Base-by-base conservation (phyloP, 92 coral and sea anemone species). In the Parazoanthus atlanticus region DNA sequence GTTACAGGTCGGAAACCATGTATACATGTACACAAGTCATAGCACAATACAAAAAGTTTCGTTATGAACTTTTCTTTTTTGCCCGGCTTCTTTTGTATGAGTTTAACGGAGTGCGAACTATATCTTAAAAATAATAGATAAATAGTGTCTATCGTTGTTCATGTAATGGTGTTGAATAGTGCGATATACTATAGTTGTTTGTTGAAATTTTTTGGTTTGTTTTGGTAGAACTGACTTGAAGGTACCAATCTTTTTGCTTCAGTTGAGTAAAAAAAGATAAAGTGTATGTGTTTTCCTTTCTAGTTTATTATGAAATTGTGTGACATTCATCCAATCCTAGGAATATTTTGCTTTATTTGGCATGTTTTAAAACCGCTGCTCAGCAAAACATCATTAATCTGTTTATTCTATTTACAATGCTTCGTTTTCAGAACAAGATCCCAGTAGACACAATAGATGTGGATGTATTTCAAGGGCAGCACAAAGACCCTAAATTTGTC, bases 361-460 rank as follows among this genome's bases (percentile, higher is more conserved):
- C 15, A 61, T 4, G 13, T 5, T 23, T n/a, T n/a, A n/a, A n/a
- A 61, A 61, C 8, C 26, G 67, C 67, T 61, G 67, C 67, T 61
- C 1, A 61, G 69, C n/a, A 25, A 61, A 61, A 15, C 21, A 28
- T 36, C 9, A 19, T 76, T 76, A 29, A 41, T 74, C 33, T 75
- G 69, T 54, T 82, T 56, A 41, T 21, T 76, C 23, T 23, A 5
- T 76, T 38, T 1, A 30, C 0, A 43, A 40, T 7, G 17, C 41
- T 56, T 54, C 23, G 56, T 21, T 84, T 91, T 25, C 85, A 96
- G 98, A 95, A 96, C 89, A 85, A 93, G 19, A 89, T 96, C 26
- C 95, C 98, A 19, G 88, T 92, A 26, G 98, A 96, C 67, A 81
- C 91, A 67, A 43, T 80, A 16, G 98, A 96, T 56, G 96, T 96